Conservation (phyloP, 2,888 invertebrate species). For the Eulithis prunata region DNA sequence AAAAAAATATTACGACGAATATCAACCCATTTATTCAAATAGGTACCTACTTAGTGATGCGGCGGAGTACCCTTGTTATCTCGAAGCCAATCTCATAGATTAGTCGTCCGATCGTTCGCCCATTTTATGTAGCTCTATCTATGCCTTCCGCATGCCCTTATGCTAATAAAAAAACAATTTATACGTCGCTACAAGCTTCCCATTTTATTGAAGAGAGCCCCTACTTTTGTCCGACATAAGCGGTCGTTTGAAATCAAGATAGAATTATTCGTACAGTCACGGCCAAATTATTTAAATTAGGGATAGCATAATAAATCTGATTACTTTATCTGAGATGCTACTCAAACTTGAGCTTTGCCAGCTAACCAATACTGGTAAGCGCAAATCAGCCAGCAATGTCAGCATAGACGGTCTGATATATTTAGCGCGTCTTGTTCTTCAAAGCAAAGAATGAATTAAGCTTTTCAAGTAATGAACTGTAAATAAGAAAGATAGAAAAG, state of each 20-base stretch:
- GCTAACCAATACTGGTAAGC: no score
- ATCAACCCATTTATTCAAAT: not conserved
- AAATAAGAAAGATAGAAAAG: not conserved
- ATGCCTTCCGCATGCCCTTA: conserved; percentile 24
- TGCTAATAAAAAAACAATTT: conserved; percentile 46
- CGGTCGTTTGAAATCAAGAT: not conserved
- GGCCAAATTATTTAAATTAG: not conserved
- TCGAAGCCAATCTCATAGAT: conserved; percentile 48
- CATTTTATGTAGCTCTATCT: conserved; percentile 46
- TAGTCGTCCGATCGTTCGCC: conserved; percentile 49
- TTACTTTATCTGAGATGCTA: not conserved
- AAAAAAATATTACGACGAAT: not conserved
- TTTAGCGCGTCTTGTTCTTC: no score
- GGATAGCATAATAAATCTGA: not conserved
- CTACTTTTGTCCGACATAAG: not conserved
- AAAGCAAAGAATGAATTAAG: no score
- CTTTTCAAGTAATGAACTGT: no score
- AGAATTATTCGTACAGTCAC: no score
- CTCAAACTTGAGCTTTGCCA: no score
- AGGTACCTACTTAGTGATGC: not conserved
- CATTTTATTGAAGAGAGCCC: not conserved
- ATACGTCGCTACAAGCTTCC: not conserved
- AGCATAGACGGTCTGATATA: no score
- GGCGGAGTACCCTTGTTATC: conserved; percentile 35
- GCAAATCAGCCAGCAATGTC: no score